Evolutionary conservation across 2,113 vertebrate species (phyloP).

Genomic region (Zingel zingel): DNA sequence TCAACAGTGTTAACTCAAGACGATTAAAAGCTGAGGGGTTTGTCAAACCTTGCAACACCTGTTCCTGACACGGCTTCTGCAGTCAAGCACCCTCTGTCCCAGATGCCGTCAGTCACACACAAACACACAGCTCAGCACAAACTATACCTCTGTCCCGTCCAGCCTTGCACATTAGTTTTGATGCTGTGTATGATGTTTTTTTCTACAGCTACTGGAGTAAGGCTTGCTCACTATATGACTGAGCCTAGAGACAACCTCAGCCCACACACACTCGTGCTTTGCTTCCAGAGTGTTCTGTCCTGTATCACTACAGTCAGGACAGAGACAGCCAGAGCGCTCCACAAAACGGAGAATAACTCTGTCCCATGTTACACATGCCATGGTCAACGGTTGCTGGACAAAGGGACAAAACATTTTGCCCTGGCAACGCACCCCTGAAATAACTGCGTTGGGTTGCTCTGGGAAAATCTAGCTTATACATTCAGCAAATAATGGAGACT

Average conservation of each 20-base stretch:
- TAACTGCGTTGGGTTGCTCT: slow-evolving; percentile 45
- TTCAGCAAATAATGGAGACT: slow-evolving; percentile 33
- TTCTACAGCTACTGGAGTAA: slow-evolving; percentile 40
- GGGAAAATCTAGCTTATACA: slow-evolving; percentile 52
- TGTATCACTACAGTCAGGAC: slow-evolving; percentile 33
- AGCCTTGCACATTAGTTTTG: slow-evolving; percentile 43
- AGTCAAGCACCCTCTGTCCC: slow-evolving; percentile 40
- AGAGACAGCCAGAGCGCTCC: slow-evolving; percentile 55
- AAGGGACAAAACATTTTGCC: slow-evolving; percentile 76
- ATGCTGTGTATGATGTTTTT: slow-evolving; percentile 46
- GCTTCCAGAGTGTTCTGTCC: slow-evolving; percentile 60
- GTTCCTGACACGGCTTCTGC: slow-evolving; percentile 54
- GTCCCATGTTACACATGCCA: slow-evolving; percentile 58
- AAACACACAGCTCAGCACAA: slow-evolving; percentile 50
- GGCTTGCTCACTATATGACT: slow-evolving; percentile 37
- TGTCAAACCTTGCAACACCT: slow-evolving; percentile 55
- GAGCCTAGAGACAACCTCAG: slow-evolving; percentile 49
- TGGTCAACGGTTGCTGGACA: slow-evolving; percentile 67
- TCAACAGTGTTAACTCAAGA: not conserved
- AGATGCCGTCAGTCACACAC: slow-evolving; percentile 38
- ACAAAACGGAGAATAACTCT: slow-evolving; percentile 60
- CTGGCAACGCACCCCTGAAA: slow-evolving; percentile 63
- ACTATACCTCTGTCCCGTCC: slow-evolving; percentile 16
- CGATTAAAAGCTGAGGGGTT: not conserved
- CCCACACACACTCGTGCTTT: slow-evolving; percentile 49